Conservation (phyloP, 2,113 vertebrate species). For the Gallinago paraguaiae region DNA sequence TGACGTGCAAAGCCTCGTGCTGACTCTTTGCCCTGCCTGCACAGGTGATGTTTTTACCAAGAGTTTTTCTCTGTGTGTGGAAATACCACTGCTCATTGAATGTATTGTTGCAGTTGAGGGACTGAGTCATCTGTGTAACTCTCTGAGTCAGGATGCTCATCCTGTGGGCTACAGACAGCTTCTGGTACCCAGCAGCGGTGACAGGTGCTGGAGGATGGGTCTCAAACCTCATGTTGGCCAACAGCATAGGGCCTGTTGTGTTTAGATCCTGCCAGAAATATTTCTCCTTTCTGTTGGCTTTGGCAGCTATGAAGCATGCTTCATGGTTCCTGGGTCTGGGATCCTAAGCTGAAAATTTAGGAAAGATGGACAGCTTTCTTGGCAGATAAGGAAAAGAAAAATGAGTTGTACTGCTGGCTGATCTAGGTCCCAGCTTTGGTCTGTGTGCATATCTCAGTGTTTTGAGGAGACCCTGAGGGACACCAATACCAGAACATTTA, state of each 20-base stretch:
- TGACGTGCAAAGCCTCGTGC: background rate
- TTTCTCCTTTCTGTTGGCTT: background rate
- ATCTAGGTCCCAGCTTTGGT: background rate
- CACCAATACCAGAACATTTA: background rate
- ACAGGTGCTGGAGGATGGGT: background rate
- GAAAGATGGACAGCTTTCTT: background rate
- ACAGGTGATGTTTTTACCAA: background rate
- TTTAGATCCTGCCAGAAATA: background rate
- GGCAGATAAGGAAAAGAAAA: background rate
- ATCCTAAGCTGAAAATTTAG: background rate
- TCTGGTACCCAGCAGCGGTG: fast-evolving
- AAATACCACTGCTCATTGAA: background rate
- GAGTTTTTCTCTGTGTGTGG: background rate
- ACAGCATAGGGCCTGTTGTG: fast-evolving
- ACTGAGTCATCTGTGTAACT: background rate
- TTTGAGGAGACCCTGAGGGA: background rate
- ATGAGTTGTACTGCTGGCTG: background rate
- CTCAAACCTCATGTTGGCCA: background rate
- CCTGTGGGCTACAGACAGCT: background rate
- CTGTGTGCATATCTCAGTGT: background rate
- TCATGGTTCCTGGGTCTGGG: background rate
- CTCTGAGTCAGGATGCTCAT: fast-evolving
- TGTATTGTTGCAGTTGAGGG: background rate
- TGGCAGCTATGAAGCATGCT: background rate
- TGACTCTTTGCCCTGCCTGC: background rate